These are phyloP conservation scores for Paracanthobrama guichenoti DNA, from an alignment of 2,113 vertebrate species.

Conservation along the genomic window DNA sequence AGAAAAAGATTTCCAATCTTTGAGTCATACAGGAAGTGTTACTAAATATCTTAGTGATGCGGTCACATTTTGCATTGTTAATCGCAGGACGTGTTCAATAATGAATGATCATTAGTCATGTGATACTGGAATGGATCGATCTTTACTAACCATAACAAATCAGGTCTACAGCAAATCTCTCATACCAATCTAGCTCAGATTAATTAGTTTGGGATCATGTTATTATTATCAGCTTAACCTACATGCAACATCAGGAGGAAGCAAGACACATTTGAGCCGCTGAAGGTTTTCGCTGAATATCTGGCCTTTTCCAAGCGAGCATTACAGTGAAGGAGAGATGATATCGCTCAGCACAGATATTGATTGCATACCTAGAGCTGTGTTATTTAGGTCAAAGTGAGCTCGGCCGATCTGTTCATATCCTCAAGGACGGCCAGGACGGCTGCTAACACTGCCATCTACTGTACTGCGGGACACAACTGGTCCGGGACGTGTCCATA, in stretches of 20 bases:
- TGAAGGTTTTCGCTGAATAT: background rate
- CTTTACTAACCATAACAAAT: background rate
- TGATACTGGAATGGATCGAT: background rate
- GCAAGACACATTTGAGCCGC: background rate
- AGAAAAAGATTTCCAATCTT: background rate
- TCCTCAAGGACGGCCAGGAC: constrained; percentile 39
- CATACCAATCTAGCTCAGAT: background rate
- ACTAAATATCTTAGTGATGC: background rate
- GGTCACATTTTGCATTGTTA: background rate
- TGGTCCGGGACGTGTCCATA: too few species aligned
- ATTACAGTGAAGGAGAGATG: background rate
- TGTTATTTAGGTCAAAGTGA: constrained; percentile 38
- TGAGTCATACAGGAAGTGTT: background rate
- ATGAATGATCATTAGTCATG: background rate
- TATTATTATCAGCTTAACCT: background rate
- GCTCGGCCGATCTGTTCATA: background rate
- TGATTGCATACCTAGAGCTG: constrained; percentile 1
- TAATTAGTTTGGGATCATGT: background rate
- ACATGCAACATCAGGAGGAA: background rate
- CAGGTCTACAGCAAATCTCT: background rate
- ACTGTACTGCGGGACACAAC: background rate
- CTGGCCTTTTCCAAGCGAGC: background rate
- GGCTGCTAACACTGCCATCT: constrained; percentile 40
- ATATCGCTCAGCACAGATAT: background rate
- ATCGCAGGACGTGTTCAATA: background rate